Conservation (phyloP, 2,113 vertebrate genomes). For the Pampusana beccarii region DNA sequence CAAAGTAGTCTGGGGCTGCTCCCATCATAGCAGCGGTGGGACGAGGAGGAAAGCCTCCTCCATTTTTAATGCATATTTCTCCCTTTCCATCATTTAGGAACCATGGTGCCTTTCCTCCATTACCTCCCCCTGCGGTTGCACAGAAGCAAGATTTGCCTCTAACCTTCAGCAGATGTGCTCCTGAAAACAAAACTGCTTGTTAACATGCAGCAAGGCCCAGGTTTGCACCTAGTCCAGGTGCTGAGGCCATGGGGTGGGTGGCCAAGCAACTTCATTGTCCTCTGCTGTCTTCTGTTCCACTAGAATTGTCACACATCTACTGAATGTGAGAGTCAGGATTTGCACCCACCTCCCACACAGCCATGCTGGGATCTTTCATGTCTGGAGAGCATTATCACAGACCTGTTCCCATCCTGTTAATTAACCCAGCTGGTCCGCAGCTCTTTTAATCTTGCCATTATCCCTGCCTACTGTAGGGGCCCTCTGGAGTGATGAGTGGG, state of each 20-base stretch:
- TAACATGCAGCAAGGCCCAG: background rate
- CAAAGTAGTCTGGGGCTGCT: constrained; percentile 7
- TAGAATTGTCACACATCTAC: background rate
- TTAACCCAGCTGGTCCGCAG: background rate
- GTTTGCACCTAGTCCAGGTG: background rate
- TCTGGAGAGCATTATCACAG: background rate
- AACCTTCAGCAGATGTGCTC: background rate
- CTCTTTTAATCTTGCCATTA: background rate
- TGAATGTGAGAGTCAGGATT: background rate
- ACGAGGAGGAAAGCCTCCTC: background rate
- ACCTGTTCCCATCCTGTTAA: rapidly evolving
- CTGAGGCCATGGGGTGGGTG: background rate
- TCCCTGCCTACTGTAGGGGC: background rate
- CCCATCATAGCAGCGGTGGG: background rate
- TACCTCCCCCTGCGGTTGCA: background rate
- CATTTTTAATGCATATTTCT: background rate
- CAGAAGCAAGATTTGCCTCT: background rate
- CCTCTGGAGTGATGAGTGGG: rapidly evolving
- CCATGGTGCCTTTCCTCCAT: background rate
- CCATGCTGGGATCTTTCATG: background rate
- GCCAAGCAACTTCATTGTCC: background rate
- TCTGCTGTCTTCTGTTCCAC: background rate
- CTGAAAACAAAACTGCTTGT: background rate
- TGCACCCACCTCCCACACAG: background rate
- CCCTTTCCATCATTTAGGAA: background rate